Percentiles rank a stretch among this genome's conserved stretches.
Evolutionary conservation across 2,888 invertebrate genomes (phyloP).

Genomic region (Dryobota labecula): DNA sequence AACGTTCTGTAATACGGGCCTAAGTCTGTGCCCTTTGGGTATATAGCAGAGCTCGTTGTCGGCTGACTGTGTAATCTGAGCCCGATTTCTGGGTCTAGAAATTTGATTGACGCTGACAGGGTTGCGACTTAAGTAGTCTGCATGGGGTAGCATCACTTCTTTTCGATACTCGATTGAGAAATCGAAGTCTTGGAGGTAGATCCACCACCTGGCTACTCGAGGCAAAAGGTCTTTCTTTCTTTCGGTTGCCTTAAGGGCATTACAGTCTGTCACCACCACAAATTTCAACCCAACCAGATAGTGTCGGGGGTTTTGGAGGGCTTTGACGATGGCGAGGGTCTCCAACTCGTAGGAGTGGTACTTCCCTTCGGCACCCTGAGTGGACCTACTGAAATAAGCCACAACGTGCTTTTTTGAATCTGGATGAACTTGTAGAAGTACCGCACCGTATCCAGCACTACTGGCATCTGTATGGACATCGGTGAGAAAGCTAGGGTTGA

Average conservation of each 20-base stretch:
- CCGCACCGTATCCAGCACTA: neutral
- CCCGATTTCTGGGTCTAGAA: too few species aligned
- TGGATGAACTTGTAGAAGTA: neutral
- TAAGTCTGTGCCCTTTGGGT: too few species aligned
- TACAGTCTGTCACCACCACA: neutral
- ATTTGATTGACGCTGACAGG: too few species aligned
- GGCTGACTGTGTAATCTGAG: too few species aligned
- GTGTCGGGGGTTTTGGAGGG: neutral
- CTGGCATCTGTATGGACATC: constrained; percentile 5
- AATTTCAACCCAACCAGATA: neutral
- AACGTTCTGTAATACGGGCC: too few species aligned
- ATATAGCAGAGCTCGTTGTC: too few species aligned
- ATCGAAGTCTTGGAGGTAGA: too few species aligned
- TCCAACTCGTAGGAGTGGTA: neutral
- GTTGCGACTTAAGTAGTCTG: too few species aligned
- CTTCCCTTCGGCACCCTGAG: neutral
- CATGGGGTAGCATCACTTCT: too few species aligned
- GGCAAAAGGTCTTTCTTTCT: too few species aligned
- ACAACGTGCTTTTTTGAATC: neutral
- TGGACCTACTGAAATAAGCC: neutral
- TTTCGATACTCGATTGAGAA: too few species aligned
- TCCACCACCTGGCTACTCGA: neutral
- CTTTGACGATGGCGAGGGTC: neutral
- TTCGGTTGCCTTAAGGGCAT: neutral
- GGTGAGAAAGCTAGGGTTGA: neutral